These are phyloP conservation scores for Zygogramma bicolorata DNA, from an alignment of 2,888 invertebrate genomes.

Conservation along the genomic window DNA sequence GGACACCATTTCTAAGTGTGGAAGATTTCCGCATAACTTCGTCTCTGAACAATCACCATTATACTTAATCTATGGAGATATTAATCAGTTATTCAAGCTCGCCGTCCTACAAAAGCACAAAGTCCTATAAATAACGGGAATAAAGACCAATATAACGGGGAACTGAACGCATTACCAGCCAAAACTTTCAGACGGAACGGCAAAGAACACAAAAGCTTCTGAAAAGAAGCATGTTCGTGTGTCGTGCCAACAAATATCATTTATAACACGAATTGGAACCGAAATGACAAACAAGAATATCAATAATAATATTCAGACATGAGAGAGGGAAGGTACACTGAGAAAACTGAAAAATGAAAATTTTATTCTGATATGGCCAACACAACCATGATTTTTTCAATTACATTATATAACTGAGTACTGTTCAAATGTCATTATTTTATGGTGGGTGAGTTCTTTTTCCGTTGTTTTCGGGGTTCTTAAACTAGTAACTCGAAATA, in stretches of 20 bases:
- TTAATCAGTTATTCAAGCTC: constrained; percentile 46
- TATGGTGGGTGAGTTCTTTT: too few relatives aligned
- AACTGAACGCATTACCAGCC: constrained; percentile 48
- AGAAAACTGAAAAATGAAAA: constrained; percentile 18
- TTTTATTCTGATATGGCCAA: too few relatives aligned
- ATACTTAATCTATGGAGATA: constrained; percentile 39
- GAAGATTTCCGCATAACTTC: constrained; percentile 20
- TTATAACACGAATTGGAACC: constrained; percentile 64
- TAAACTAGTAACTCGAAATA: too few relatives aligned
- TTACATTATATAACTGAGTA: too few relatives aligned
- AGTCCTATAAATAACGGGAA: constrained; percentile 48
- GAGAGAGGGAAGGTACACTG: constrained; percentile 25
- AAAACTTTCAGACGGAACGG: constrained; percentile 46
- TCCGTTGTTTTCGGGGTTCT: too few relatives aligned
- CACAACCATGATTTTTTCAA: too few relatives aligned
- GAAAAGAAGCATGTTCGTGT: constrained; percentile 62
- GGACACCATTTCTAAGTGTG: not conserved
- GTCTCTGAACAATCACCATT: constrained; percentile 27
- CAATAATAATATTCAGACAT: constrained; percentile 63
- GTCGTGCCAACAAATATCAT: constrained; percentile 64
- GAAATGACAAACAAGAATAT: constrained; percentile 66
- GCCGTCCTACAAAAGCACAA: constrained; percentile 38
- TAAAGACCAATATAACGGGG: constrained; percentile 44
- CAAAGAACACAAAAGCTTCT: constrained; percentile 46
- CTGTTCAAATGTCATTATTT: too few relatives aligned